These are phyloP conservation scores for Vanessa cardui DNA, from an alignment of 2,888 invertebrate genomes.

Conservation along the genomic window DNA sequence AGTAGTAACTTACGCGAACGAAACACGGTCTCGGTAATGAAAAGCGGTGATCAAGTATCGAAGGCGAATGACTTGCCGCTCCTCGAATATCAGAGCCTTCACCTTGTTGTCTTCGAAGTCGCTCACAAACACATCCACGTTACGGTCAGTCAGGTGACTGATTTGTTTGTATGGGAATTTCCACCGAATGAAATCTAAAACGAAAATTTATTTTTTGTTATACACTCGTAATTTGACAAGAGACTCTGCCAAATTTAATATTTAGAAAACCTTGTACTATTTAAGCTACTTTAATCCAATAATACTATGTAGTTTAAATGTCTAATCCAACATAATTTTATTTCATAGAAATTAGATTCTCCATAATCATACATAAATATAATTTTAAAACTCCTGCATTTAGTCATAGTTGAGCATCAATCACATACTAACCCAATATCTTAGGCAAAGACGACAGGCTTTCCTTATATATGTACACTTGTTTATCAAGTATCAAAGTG, in stretches of 20 bases:
- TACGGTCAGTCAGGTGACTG: conserved; percentile 86
- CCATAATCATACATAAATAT: too few species aligned
- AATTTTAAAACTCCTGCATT: too few species aligned
- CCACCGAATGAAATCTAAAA: conserved; percentile 91
- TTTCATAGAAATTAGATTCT: too few species aligned
- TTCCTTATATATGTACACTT: conserved; percentile 92
- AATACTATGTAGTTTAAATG: too few species aligned
- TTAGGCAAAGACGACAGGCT: conserved; percentile 90
- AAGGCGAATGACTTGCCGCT: conserved; percentile 88
- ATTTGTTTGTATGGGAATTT: conserved; percentile 93
- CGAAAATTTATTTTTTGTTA: neutral
- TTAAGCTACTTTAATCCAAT: too few species aligned
- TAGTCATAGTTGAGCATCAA: neutral
- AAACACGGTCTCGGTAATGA: conserved; percentile 91
- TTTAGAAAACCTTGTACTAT: too few species aligned
- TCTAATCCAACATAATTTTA: too few species aligned
- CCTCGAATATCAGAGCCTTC: conserved; percentile 93
- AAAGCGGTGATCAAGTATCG: conserved; percentile 95
- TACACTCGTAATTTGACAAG: too few species aligned
- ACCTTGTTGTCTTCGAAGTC: conserved; percentile 97
- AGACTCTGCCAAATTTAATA: too few species aligned
- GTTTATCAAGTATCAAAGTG: conserved; percentile 91
- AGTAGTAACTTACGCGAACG: conserved; percentile 88
- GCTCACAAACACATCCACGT: conserved; percentile 89
- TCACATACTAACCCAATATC: conserved; percentile 85